Evolutionary conservation across 2,888 invertebrate genomes (phyloP).

Genomic region (Pheosia gnoma): DNA sequence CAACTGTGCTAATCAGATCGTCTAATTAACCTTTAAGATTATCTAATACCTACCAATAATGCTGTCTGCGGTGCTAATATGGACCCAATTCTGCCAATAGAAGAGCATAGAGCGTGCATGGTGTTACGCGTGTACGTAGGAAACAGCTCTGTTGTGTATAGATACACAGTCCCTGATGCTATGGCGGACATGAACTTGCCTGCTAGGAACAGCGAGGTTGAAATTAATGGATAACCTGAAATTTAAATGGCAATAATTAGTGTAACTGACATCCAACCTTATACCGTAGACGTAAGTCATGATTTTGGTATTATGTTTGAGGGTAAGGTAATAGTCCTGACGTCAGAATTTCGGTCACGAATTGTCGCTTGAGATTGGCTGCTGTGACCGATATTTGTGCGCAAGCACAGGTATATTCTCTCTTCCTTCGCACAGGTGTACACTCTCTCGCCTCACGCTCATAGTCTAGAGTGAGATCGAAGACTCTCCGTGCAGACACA

Average conservation of each 20-base stretch:
- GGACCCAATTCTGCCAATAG: slow-evolving; percentile 79
- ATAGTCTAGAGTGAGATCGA: no score
- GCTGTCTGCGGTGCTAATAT: slow-evolving; percentile 83
- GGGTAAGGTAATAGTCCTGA: no score
- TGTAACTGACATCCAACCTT: background rate
- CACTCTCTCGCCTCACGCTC: no score
- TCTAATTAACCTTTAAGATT: no score
- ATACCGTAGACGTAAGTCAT: background rate
- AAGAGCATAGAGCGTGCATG: slow-evolving; percentile 83
- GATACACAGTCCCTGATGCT: slow-evolving; percentile 81
- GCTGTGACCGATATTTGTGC: no score
- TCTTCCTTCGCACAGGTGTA: no score
- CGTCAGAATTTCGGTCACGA: no score
- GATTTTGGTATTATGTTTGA: no score
- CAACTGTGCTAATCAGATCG: no score
- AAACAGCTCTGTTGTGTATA: slow-evolving; percentile 62
- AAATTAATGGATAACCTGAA: slow-evolving; percentile 39
- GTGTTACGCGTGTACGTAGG: slow-evolving; percentile 86
- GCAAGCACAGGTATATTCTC: no score
- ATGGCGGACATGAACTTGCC: slow-evolving; percentile 80
- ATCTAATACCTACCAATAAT: slow-evolving; percentile 13
- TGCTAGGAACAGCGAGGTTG: slow-evolving; percentile 67
- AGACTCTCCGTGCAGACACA: no score
- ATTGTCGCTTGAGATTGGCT: no score
- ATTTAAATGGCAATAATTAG: slow-evolving; percentile 7